Conservation (phyloP, 2,888 invertebrate genomes). For the Mythimna lalbum region DNA sequence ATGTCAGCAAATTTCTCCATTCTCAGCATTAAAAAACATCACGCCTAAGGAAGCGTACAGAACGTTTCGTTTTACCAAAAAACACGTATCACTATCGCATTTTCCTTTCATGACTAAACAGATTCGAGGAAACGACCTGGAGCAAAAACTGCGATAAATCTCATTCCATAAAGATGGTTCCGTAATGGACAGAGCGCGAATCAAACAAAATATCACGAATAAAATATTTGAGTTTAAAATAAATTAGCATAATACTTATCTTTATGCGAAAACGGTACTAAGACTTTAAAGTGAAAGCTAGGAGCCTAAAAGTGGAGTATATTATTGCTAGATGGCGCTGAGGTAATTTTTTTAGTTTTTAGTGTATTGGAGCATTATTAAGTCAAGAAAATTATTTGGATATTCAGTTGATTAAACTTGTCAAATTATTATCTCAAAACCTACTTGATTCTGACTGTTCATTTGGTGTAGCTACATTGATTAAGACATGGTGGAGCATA, state of each 20-base stretch:
- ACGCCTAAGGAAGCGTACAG: slow-evolving; percentile 3
- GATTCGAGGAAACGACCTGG: slow-evolving; percentile 41
- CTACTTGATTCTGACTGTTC: too few species aligned
- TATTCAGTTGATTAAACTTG: too few species aligned
- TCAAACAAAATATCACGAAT: slow-evolving; percentile 56
- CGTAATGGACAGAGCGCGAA: slow-evolving; percentile 55
- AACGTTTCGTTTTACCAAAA: slow-evolving; percentile 33
- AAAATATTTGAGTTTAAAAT: slow-evolving; percentile 51
- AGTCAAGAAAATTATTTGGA: too few species aligned
- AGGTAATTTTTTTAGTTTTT: too few species aligned
- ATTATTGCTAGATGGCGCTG: too few species aligned
- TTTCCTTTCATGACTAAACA: slow-evolving; percentile 50
- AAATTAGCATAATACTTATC: slow-evolving; percentile 57
- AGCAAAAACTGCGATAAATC: slow-evolving; percentile 55
- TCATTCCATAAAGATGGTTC: slow-evolving; percentile 40
- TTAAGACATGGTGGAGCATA: too few species aligned
- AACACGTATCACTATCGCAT: slow-evolving; percentile 41
- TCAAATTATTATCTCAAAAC: too few species aligned
- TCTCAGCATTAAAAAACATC: slow-evolving; percentile 22
- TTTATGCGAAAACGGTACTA: slow-evolving; percentile 39
- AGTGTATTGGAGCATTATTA: too few species aligned
- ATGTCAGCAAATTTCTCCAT: background rate
- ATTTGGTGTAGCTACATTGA: too few species aligned
- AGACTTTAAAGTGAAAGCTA: background rate
- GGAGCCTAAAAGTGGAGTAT: too few species aligned